These are phyloP conservation scores for Himalopsyche kuldschensis DNA, from an alignment of 2,888 invertebrate species.

Conservation along the genomic window DNA sequence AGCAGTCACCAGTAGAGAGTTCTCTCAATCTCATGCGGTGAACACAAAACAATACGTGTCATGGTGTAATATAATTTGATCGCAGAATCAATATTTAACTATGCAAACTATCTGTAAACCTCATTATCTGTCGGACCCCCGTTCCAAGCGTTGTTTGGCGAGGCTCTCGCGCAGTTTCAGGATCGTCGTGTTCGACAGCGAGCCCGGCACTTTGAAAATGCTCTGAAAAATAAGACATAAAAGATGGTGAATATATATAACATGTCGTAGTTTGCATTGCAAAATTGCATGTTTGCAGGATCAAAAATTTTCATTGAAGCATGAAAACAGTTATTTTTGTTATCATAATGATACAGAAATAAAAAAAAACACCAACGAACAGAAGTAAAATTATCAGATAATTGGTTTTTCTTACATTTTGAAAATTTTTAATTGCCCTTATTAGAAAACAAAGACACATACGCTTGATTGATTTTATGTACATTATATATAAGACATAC, in stretches of 20 bases:
- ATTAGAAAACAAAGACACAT: too few relatives aligned
- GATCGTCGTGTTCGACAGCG: slow-evolving; percentile 69
- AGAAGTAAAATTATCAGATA: too few relatives aligned
- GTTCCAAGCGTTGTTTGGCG: slow-evolving; percentile 57
- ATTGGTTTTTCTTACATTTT: too few relatives aligned
- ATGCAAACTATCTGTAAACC: not conserved
- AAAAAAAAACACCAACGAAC: too few relatives aligned
- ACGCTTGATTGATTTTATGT: too few relatives aligned
- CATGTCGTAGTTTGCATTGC: too few relatives aligned
- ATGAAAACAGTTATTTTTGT: too few relatives aligned
- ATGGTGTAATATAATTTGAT: not conserved
- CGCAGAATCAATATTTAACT: not conserved
- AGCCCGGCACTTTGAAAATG: slow-evolving; percentile 81
- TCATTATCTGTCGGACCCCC: slow-evolving; percentile 23
- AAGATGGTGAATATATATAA: not conserved
- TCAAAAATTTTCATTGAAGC: too few relatives aligned
- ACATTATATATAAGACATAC: too few relatives aligned
- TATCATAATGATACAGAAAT: too few relatives aligned
- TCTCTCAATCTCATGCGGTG: not conserved
- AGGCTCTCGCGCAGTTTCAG: slow-evolving; percentile 63
- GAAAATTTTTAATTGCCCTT: too few relatives aligned
- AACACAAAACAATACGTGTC: not conserved
- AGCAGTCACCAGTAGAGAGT: not conserved
- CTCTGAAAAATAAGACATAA: slow-evolving; percentile 58
- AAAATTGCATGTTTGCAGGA: too few relatives aligned